Evolutionary conservation across 2,797 vertebrate genomes (phyloP).

Genomic region (Okamejei kenojei): DNA sequence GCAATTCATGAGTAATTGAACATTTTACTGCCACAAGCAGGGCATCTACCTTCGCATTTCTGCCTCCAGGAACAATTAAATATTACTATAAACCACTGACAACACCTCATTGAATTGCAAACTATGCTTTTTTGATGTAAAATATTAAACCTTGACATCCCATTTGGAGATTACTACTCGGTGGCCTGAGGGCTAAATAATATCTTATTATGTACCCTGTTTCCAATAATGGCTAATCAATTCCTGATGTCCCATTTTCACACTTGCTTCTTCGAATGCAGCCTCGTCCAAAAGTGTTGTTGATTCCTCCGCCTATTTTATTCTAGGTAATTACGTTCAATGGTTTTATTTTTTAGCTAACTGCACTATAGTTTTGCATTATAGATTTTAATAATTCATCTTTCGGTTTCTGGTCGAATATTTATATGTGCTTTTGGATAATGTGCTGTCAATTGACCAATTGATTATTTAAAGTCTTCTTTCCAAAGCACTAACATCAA

Average conservation of each 20-base stretch:
- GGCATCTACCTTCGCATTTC: slow-evolving; percentile 25
- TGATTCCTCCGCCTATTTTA: background rate
- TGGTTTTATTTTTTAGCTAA: background rate
- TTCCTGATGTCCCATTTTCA: background rate
- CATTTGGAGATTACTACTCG: background rate
- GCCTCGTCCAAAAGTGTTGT: background rate
- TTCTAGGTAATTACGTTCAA: background rate
- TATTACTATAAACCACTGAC: background rate
- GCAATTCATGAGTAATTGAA: slow-evolving; percentile 31
- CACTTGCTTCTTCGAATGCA: background rate
- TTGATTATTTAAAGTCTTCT: background rate
- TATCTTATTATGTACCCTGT: background rate
- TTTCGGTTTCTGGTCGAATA: background rate
- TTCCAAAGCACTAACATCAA: slow-evolving; percentile 28
- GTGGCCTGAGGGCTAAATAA: background rate
- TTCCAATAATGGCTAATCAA: background rate
- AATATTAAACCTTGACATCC: slow-evolving; percentile 32
- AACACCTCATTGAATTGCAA: slow-evolving; percentile 29
- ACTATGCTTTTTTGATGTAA: slow-evolving; percentile 13
- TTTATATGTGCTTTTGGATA: background rate
- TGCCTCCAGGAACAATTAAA: slow-evolving; percentile 30
- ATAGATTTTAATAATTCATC: slow-evolving; percentile 2
- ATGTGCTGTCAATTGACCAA: background rate
- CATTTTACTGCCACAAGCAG: slow-evolving; percentile 17
- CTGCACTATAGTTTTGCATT: background rate